These are phyloP conservation scores for Lasioglossum oenotherae DNA, from an alignment of 2,888 invertebrate species.

Conservation along the genomic window DNA sequence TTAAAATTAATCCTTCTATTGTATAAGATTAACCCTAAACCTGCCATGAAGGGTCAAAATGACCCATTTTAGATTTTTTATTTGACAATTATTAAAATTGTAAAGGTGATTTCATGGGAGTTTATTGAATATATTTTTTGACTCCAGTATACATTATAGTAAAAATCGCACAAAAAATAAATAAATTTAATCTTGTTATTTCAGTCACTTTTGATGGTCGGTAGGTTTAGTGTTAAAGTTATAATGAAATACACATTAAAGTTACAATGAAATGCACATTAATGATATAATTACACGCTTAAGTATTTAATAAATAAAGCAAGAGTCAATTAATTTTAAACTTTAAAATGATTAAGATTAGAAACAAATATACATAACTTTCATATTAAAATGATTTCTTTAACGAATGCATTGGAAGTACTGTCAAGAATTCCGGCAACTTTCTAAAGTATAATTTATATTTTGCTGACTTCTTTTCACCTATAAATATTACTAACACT, in stretches of 20 bases:
- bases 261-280: not conserved
- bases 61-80: too few species aligned
- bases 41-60: too few species aligned
- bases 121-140: too few species aligned
- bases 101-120: too few species aligned
- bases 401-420: not conserved
- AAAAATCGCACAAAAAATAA: too few species aligned
- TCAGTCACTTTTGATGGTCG: too few species aligned
- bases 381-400: not conserved
- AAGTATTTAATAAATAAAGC: not conserved
- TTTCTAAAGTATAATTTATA: conserved; percentile 23
- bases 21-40: not conserved
- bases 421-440: not conserved
- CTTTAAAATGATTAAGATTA: not conserved
- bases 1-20: not conserved
- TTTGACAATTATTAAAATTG: too few species aligned
- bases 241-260: not conserved
- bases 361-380: not conserved
- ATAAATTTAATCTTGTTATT: too few species aligned
- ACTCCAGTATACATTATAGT: too few species aligned
- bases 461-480: conserved; percentile 24
- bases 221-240: not conserved
- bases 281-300: not conserved
- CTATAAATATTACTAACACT: conserved; percentile 26
- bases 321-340: not conserved